Conservation (phyloP, 2,888 invertebrate species). For the Eupithecia vulgata region DNA sequence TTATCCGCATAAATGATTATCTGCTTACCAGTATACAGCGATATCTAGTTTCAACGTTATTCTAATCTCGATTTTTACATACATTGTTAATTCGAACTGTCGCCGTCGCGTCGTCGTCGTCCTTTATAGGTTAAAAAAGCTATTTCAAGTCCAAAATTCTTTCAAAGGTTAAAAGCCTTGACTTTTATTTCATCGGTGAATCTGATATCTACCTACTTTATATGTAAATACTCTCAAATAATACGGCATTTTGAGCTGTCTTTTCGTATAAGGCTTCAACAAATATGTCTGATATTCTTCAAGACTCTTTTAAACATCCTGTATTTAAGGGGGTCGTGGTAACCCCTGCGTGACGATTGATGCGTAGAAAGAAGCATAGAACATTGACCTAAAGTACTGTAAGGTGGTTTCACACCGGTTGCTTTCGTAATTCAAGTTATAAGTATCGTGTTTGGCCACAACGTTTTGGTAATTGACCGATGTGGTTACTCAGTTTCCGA, state of each 20-base stretch:
- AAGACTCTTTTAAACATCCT: slow-evolving; percentile 10
- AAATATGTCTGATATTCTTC: background rate
- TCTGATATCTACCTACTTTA: background rate
- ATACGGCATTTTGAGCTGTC: background rate
- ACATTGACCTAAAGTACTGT: slow-evolving; percentile 40
- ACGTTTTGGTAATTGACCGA: slow-evolving; percentile 28
- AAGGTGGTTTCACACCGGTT: slow-evolving; percentile 34
- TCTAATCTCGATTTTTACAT: background rate
- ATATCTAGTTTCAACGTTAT: background rate
- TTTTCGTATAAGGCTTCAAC: background rate
- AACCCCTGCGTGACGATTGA: slow-evolving; percentile 39
- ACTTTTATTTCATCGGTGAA: slow-evolving; percentile 4
- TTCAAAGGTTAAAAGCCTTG: slow-evolving; percentile 4
- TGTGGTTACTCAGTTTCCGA: slow-evolving; percentile 35
- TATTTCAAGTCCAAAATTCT: slow-evolving; percentile 8
- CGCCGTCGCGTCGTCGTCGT: background rate
- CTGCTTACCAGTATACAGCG: background rate
- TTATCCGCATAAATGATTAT: background rate
- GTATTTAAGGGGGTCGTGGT: slow-evolving; percentile 22
- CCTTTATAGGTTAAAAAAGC: slow-evolving; percentile 2
- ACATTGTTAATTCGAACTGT: background rate
- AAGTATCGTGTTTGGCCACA: slow-evolving; percentile 35
- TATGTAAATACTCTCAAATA: slow-evolving; percentile 11
- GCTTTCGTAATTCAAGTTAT: slow-evolving; percentile 19
- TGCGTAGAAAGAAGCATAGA: slow-evolving; percentile 25